Evolutionary conservation across 2,797 vertebrate genomes (phyloP).

Genomic region (Knipowitschia caucasica): DNA sequence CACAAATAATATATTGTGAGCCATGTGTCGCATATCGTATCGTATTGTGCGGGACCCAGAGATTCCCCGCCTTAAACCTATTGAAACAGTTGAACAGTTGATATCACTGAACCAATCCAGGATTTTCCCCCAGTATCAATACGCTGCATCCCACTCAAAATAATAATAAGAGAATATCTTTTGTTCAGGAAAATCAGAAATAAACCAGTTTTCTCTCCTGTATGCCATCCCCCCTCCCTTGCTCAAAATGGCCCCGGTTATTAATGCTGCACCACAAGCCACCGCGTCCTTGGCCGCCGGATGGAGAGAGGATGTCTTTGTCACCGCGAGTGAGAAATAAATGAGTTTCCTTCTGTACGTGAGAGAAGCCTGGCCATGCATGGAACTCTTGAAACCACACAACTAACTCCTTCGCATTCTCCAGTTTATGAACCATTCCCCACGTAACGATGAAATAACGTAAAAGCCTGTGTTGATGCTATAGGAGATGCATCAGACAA

Average conservation of each 20-base stretch:
- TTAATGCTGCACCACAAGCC: conserved; percentile 34
- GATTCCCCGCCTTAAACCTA: too few relatives aligned
- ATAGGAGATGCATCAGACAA: conserved; percentile 23
- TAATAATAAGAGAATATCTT: conserved; percentile 19
- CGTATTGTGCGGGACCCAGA: too few relatives aligned
- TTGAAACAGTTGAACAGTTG: too few relatives aligned
- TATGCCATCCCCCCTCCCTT: conserved; percentile 28
- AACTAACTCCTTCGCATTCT: conserved; percentile 12
- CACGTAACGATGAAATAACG: conserved; percentile 13
- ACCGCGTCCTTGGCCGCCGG: conserved; percentile 42
- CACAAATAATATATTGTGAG: too few relatives aligned
- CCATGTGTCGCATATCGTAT: too few relatives aligned
- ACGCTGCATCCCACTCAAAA: too few relatives aligned
- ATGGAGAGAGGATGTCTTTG: conserved; percentile 14
- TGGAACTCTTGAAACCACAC: conserved; percentile 19
- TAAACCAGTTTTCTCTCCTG: conserved; percentile 35
- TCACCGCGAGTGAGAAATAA: conserved; percentile 31
- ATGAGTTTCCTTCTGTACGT: conserved; percentile 24
- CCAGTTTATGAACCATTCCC: conserved; percentile 19
- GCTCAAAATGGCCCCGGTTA: conserved; percentile 44
- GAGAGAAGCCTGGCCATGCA: conserved; percentile 13
- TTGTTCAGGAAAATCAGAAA: conserved; percentile 7
- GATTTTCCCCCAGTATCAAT: too few relatives aligned
- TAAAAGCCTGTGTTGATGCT: background rate
- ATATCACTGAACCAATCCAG: too few relatives aligned